Evolutionary conservation across 2,113 vertebrate genomes (phyloP).

Genomic region (Pogona vitticeps): DNA sequence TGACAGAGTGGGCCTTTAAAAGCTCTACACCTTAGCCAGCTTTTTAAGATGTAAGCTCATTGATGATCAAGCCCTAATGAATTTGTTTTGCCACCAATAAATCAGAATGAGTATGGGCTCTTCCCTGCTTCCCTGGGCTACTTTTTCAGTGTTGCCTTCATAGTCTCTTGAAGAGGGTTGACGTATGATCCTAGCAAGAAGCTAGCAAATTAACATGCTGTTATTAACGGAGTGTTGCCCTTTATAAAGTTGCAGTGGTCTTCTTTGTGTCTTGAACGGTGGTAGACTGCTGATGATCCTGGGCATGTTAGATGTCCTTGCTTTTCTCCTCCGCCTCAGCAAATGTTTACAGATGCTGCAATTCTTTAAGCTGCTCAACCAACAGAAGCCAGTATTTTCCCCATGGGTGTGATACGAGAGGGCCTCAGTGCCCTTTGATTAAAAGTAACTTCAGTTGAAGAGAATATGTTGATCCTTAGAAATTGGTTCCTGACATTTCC

Average conservation of each 20-base stretch:
- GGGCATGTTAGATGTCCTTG: slow-evolving; percentile 2
- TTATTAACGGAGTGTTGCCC: slow-evolving; percentile 1
- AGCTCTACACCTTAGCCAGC: slow-evolving; percentile 19
- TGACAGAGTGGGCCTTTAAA: slow-evolving; percentile 30
- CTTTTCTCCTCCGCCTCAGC: background rate
- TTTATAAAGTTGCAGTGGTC: background rate
- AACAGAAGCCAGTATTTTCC: slow-evolving; percentile 14
- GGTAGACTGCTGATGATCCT: background rate
- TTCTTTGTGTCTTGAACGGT: background rate
- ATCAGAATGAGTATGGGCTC: slow-evolving; percentile 16
- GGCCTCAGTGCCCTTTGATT: slow-evolving; percentile 35
- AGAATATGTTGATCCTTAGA: slow-evolving; percentile 46
- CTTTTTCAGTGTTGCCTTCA: background rate
- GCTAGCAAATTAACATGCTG: slow-evolving; percentile 17
- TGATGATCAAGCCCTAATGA: slow-evolving; percentile 27
- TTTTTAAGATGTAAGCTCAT: slow-evolving; percentile 23
- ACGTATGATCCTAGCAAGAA: slow-evolving; percentile 1
- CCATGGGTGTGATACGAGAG: slow-evolving; percentile 10
- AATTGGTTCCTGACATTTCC: slow-evolving; percentile 38
- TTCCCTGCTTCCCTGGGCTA: background rate
- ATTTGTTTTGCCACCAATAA: slow-evolving; percentile 42
- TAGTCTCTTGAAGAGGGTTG: slow-evolving; percentile 2
- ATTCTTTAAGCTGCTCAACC: slow-evolving; percentile 10
- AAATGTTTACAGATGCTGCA: slow-evolving; percentile 19
- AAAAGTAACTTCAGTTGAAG: slow-evolving; percentile 44